Evolutionary conservation across 1,140 invertebrate species (phyloP).

Genomic region (Parasteatoda tepidariorum): DNA sequence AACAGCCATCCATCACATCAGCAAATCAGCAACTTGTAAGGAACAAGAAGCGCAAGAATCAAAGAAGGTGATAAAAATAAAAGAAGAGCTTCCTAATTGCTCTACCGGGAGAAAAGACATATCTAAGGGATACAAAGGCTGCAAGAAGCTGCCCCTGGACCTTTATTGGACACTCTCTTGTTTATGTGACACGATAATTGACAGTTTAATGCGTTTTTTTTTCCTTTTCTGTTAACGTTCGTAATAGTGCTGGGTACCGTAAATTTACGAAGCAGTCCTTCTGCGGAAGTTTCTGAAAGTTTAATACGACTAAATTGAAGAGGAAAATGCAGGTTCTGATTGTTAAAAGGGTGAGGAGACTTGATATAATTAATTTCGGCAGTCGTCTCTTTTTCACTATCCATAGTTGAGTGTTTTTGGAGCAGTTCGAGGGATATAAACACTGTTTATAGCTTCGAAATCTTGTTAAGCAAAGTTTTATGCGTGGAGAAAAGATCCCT

Average conservation of each 20-base stretch:
- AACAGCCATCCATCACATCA: not conserved
- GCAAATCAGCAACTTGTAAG: not conserved
- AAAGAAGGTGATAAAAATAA: not conserved
- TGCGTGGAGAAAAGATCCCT: too few species aligned
- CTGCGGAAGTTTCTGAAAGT: constrained; percentile 10
- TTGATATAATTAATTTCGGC: not conserved
- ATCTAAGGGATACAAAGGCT: not conserved
- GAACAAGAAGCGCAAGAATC: not conserved
- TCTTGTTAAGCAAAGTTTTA: not conserved
- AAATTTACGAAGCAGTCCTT: not conserved
- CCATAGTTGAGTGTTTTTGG: too few species aligned
- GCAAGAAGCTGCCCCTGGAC: not conserved
- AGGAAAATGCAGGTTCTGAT: not conserved
- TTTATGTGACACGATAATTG: constrained; percentile 43
- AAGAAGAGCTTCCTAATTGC: constrained; percentile 27
- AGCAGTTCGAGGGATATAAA: not conserved
- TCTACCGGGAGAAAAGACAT: not conserved
- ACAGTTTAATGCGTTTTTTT: constrained; percentile 45
- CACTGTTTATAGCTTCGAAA: not conserved
- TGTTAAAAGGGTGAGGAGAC: not conserved
- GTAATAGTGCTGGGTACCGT: not conserved
- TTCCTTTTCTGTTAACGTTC: not conserved
- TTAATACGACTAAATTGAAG: not conserved
- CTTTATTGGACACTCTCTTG: constrained; percentile 43
- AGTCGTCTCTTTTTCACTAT: not conserved